phyloP scores from a whole-genome alignment of 2,888 invertebrate species.

The Nephrotoma flavescens region DNA sequence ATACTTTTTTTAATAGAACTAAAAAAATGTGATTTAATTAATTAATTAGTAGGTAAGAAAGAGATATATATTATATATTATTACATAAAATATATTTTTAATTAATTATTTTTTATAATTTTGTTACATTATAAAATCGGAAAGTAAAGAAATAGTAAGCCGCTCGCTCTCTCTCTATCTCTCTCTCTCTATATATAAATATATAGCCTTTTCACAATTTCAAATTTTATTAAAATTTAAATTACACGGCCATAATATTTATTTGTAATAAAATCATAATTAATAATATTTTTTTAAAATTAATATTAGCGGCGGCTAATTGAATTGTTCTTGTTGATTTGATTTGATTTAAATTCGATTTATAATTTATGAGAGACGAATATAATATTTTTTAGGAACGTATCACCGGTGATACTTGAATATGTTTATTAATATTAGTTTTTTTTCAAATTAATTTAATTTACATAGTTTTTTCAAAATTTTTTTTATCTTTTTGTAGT shows the following conservation, averaged over 20 bases:
- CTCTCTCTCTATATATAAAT: background rate
- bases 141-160: background rate
- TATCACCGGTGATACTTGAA: background rate
- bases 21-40: slow-evolving; percentile 1
- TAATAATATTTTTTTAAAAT: background rate
- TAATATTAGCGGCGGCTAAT: background rate
- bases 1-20: background rate
- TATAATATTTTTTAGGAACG: background rate
- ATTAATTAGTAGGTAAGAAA: slow-evolving; percentile 2
- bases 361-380: background rate
- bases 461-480: background rate
- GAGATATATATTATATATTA: slow-evolving; percentile 4
- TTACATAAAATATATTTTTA: background rate
- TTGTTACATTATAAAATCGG: background rate
- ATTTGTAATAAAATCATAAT: background rate
- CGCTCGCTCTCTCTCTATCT: background rate
- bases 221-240: background rate
- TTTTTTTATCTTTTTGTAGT: background rate
- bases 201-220: too few relatives aligned
- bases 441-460: background rate
- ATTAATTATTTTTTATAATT: background rate
- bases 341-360: background rate
- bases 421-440: background rate
- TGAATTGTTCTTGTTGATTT: background rate
- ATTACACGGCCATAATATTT: background rate